Evolutionary conservation across 2,888 invertebrate genomes (phyloP).

Genomic region (Pyrrhosoma nymphula): DNA sequence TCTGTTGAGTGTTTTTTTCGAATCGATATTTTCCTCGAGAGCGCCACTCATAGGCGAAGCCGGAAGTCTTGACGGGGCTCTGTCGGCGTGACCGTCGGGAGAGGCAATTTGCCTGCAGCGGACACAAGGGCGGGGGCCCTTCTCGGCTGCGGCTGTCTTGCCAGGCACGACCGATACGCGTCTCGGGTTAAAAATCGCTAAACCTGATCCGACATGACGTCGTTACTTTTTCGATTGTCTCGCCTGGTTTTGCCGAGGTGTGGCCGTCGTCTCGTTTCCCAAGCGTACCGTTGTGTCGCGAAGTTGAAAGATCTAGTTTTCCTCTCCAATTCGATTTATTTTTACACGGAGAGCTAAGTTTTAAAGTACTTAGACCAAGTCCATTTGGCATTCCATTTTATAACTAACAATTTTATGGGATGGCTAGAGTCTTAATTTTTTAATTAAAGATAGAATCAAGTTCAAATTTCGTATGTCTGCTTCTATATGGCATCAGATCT

Average conservation of each 20-base stretch:
- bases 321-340: too few relatives aligned
- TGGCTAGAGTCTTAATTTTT: too few relatives aligned
- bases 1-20: background rate
- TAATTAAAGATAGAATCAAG: too few relatives aligned
- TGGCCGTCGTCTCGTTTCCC: background rate
- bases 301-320: too few relatives aligned
- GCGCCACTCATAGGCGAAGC: conserved; percentile 29
- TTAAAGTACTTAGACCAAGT: too few relatives aligned
- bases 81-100: conserved; percentile 48
- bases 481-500: too few relatives aligned
- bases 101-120: conserved; percentile 20
- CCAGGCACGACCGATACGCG: conserved; percentile 18
- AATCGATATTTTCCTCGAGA: conserved; percentile 7
- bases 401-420: too few relatives aligned
- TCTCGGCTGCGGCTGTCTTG: background rate
- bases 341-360: too few relatives aligned
- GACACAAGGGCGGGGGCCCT: background rate
- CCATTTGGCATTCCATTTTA: too few relatives aligned
- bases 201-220: conserved; percentile 4
- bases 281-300: background rate
- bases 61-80: conserved; percentile 58
- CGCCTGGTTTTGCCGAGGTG: background rate
- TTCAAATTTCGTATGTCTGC: too few relatives aligned
- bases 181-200: conserved; percentile 14
- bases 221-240: background rate